phyloP scores from a whole-genome alignment of 2,113 vertebrate species.

The Micronisus gabar region DNA sequence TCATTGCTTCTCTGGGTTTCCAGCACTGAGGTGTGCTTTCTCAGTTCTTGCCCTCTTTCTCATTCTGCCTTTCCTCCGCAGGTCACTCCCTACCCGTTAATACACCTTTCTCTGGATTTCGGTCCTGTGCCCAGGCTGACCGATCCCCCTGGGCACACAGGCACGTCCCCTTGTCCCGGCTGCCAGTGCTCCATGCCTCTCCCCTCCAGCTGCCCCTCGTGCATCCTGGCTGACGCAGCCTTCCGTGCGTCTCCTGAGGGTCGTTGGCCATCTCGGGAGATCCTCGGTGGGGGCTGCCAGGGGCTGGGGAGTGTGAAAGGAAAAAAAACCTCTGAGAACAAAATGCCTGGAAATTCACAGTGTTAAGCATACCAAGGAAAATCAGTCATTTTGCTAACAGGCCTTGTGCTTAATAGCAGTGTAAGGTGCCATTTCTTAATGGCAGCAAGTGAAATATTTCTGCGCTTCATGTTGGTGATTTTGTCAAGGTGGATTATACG shows the following conservation, averaged over 20 bases:
- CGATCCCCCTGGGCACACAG: background rate
- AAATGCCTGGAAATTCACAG: background rate
- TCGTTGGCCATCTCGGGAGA: background rate
- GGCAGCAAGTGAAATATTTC: background rate
- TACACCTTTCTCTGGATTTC: background rate
- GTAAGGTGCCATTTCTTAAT: background rate
- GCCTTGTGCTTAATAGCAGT: background rate
- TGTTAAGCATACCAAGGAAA: background rate
- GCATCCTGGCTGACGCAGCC: background rate
- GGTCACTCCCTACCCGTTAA: fast-evolving
- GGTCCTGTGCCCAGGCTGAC: background rate
- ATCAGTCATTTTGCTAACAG: background rate
- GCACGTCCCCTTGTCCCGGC: background rate
- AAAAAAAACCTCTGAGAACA: background rate
- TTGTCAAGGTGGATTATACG: background rate
- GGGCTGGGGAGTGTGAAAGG: background rate
- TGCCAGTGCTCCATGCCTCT: background rate
- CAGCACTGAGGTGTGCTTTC: background rate
- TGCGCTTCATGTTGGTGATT: background rate
- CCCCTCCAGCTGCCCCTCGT: fast-evolving
- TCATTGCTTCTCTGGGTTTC: background rate
- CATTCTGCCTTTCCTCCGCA: background rate
- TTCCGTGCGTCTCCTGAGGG: background rate
- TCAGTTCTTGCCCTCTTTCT: background rate
- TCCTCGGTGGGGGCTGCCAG: background rate